phyloP scores from a whole-genome alignment of 2,797 vertebrate genomes.

The Monodelphis domestica region DNA sequence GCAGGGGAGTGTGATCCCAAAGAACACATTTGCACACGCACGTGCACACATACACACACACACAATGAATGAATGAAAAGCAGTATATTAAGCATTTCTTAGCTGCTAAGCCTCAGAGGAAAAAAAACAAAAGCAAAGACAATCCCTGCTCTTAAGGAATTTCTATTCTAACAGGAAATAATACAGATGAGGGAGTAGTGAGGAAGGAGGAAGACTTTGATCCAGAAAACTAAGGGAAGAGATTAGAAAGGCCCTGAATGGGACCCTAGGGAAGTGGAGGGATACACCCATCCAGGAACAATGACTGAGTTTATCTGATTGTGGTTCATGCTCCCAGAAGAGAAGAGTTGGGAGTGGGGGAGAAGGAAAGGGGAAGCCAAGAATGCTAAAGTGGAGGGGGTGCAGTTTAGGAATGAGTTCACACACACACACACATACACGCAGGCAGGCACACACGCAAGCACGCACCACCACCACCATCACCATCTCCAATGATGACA shows the following conservation, averaged over 20 bases:
- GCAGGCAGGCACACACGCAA: background rate
- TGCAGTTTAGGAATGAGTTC: background rate
- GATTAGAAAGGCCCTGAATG: background rate
- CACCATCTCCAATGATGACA: background rate
- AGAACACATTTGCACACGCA: background rate
- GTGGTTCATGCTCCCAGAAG: no score
- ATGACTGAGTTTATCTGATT: background rate
- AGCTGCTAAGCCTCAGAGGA: background rate
- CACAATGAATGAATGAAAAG: no score
- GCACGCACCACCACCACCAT: no score
- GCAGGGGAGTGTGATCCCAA: background rate
- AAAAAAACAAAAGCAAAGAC: background rate
- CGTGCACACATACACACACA: background rate
- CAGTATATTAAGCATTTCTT: no score
- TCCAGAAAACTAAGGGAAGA: background rate
- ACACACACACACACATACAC: background rate
- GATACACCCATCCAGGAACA: background rate
- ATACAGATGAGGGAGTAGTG: background rate
- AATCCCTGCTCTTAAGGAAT: no score
- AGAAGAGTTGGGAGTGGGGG: background rate
- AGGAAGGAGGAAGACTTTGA: background rate
- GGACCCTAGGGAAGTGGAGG: background rate
- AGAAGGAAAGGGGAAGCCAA: no score
- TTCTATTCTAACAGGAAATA: background rate
- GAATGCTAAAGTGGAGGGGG: background rate